A percentile compares a stretch with the other conserved stretches of the same genome.
Conservation (phyloP, 2,113 vertebrate genomes). For the Scatophagus argus region DNA sequence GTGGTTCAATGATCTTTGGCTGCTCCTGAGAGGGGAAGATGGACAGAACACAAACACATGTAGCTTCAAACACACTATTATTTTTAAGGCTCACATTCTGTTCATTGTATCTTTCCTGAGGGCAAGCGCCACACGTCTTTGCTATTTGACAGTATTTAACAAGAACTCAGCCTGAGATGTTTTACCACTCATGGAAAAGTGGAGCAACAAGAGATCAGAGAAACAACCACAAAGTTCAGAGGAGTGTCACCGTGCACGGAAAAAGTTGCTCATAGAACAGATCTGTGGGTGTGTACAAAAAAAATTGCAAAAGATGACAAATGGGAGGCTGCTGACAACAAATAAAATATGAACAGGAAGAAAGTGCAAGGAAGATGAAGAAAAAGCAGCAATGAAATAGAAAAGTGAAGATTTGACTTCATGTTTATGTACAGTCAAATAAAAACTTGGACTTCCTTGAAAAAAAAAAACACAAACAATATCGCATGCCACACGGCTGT, state of each 20-base stretch:
- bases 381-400: neutral
- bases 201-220: conserved; percentile 32
- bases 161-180: neutral
- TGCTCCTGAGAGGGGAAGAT: conserved; percentile 86
- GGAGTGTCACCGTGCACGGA: conserved; percentile 10
- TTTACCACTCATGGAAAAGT: conserved; percentile 5
- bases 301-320: neutral
- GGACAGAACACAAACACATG: neutral
- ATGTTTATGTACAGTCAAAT: neutral
- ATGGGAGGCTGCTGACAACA: neutral
- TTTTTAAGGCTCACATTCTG: neutral
- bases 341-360: neutral
- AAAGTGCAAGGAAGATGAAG: neutral
- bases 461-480: neutral
- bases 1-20: conserved; percentile 93
- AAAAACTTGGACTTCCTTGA: neutral
- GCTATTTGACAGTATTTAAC: neutral
- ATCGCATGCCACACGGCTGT: neutral
- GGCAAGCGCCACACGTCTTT: no score
- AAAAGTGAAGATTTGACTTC: neutral
- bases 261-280: conserved; percentile 11
- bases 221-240: conserved; percentile 38
- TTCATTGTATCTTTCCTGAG: neutral
- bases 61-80: neutral
- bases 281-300: neutral